A percentile compares a stretch with the other conserved stretches of the same genome.
Evolutionary conservation across 1,140 invertebrate species (phyloP).

Genomic region (Caenorhabditis briggsae): DNA sequence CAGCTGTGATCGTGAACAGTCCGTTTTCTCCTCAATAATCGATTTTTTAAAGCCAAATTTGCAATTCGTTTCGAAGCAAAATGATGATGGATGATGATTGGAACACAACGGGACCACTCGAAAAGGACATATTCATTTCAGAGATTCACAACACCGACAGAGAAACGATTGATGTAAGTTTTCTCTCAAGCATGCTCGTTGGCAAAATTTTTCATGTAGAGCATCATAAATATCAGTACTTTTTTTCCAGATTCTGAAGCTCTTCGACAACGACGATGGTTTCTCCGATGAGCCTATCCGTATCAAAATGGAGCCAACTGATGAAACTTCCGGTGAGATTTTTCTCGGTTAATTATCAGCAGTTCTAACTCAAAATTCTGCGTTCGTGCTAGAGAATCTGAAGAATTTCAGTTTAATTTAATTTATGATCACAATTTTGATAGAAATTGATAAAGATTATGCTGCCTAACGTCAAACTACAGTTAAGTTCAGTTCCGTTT

Average conservation of each 20-base stretch:
- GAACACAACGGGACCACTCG: slow-evolving; percentile 21
- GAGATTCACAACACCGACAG: neutral
- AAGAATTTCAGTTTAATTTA: slow-evolving; percentile 26
- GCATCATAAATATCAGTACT: neutral
- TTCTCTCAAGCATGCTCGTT: no score
- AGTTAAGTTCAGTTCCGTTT: slow-evolving; percentile 43
- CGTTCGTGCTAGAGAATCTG: neutral
- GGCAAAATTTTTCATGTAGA: no score
- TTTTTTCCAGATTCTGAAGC: slow-evolving; percentile 20
- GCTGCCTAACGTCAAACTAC: slow-evolving; percentile 8
- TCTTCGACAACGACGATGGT: slow-evolving; percentile 46
- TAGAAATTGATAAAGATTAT: slow-evolving; percentile 14
- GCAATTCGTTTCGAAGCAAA: neutral
- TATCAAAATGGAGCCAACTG: slow-evolving; percentile 37
- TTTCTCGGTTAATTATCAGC: neutral
- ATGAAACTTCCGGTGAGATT: slow-evolving; percentile 41
- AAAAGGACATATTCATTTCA: slow-evolving; percentile 38
- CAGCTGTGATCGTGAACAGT: slow-evolving; percentile 47
- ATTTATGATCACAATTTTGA: slow-evolving; percentile 38
- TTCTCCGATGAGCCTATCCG: slow-evolving; percentile 11
- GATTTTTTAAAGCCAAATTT: slow-evolving; percentile 22
- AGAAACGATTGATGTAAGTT: slow-evolving; percentile 12
- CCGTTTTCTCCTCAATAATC: slow-evolving; percentile 26
- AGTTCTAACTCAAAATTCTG: neutral
- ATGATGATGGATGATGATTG: slow-evolving; percentile 48